phyloP scores from a whole-genome alignment of 2,113 vertebrate species.

The Sus scrofa region DNA sequence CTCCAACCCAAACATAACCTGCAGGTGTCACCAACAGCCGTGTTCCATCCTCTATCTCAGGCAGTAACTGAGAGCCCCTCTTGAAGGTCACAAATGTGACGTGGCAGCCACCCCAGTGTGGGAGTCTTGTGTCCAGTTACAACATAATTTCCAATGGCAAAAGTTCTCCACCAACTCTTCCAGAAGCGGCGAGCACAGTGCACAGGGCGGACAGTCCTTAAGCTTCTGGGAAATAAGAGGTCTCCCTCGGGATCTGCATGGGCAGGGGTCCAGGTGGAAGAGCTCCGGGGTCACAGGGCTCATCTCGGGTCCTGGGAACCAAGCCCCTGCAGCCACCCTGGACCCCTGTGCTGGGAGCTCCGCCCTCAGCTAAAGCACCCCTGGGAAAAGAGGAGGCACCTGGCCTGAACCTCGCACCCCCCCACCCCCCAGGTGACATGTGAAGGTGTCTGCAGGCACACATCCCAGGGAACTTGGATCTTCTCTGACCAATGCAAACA shows the following conservation, averaged over 20 bases:
- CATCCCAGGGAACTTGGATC: neutral
- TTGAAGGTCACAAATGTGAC: neutral
- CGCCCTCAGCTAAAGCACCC: neutral
- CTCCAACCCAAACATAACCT: no score
- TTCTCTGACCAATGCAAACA: neutral
- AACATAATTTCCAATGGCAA: neutral
- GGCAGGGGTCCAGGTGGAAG: neutral
- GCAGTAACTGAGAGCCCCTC: neutral
- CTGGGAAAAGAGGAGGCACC: neutral
- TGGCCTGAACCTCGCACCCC: neutral
- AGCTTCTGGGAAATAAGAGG: neutral
- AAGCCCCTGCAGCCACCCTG: neutral
- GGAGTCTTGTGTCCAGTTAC: neutral
- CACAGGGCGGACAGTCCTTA: neutral
- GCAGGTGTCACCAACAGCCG: neutral
- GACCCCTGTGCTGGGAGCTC: neutral
- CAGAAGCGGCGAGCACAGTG: neutral
- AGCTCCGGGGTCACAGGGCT: neutral
- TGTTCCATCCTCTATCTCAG: accelerated
- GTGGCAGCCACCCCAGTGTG: neutral
- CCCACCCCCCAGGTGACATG: neutral
- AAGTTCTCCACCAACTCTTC: neutral
- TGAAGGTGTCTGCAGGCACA: neutral
- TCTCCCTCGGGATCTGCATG: accelerated
- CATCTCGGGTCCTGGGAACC: neutral